These are phyloP conservation scores for Squalus acanthias DNA, from an alignment of 2,797 vertebrate genomes.

Conservation along the genomic window DNA sequence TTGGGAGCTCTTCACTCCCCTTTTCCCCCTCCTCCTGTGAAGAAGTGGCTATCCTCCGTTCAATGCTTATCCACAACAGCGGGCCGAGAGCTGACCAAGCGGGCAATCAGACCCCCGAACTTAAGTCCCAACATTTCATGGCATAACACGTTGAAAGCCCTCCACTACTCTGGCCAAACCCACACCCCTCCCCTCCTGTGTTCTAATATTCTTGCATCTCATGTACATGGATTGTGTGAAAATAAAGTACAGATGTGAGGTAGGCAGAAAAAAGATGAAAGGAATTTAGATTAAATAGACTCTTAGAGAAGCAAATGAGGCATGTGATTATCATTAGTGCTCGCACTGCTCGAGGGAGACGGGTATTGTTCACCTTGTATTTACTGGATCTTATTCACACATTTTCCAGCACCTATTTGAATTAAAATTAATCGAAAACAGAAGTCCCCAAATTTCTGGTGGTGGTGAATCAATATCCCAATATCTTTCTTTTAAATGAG, in stretches of 20 bases:
- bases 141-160: neutral
- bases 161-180: neutral
- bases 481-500: neutral
- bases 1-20: neutral
- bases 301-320: neutral
- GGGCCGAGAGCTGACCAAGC: neutral
- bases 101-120: neutral
- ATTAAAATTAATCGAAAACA: neutral
- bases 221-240: too few species aligned
- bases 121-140: neutral
- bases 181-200: neutral
- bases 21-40: neutral
- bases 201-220: neutral
- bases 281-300: neutral
- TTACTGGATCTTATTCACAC: neutral
- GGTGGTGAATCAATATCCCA: neutral
- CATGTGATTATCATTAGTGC: neutral
- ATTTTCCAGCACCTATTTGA: neutral
- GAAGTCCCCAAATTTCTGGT: neutral
- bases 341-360: neutral
- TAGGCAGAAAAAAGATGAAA: neutral
- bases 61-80: neutral
- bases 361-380: neutral
- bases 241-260: too few species aligned
- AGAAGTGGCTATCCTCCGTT: neutral